These are phyloP conservation scores for Chaetops frenatus DNA, from an alignment of 2,113 vertebrate genomes.

Conservation along the genomic window DNA sequence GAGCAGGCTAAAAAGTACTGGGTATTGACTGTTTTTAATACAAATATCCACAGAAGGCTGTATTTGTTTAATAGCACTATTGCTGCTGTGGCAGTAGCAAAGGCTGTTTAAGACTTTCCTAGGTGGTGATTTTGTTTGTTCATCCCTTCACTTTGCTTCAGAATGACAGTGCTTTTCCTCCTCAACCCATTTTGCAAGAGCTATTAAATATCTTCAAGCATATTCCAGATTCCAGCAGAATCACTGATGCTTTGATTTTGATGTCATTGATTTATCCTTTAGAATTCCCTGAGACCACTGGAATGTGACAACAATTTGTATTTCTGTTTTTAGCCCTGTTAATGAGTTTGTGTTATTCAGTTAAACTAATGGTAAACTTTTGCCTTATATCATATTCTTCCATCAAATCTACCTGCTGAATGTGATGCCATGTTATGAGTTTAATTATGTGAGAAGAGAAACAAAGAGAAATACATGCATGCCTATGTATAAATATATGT, in stretches of 20 bases:
- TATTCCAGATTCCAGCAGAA: background rate
- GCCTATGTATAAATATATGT: background rate
- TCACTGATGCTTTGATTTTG: background rate
- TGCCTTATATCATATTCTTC: background rate
- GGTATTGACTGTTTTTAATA: background rate
- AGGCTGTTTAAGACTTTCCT: background rate
- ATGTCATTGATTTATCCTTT: background rate
- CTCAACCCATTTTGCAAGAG: background rate
- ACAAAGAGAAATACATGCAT: accelerated
- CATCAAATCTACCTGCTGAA: background rate
- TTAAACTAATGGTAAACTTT: background rate
- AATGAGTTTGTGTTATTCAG: background rate
- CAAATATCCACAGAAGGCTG: background rate
- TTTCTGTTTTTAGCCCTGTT: background rate
- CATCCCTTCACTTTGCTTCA: background rate
- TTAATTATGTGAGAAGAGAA: background rate
- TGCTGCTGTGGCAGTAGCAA: background rate
- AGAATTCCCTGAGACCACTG: background rate
- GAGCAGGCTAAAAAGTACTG: background rate
- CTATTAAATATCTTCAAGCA: background rate
- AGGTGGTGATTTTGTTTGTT: conserved; percentile 18
- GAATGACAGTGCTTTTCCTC: background rate
- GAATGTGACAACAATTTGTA: background rate
- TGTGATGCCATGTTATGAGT: background rate
- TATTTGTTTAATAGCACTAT: conserved; percentile 1